These are phyloP conservation scores for Menidia beryllina DNA, from an alignment of 2,113 vertebrate genomes.

Conservation along the genomic window DNA sequence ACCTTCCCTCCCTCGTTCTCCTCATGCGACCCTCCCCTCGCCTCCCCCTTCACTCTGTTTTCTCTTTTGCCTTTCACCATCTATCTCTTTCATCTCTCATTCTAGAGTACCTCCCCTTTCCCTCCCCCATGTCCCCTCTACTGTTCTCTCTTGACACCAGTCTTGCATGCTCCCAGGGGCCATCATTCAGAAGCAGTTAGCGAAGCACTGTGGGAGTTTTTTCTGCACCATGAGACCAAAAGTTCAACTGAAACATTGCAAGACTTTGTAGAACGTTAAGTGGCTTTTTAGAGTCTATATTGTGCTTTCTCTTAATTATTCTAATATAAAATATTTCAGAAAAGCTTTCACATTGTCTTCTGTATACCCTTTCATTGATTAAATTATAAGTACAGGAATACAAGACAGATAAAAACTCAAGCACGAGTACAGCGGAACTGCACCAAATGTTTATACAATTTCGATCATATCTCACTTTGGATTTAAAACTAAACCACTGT, in stretches of 20 bases:
- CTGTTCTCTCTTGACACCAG: constrained; percentile 32
- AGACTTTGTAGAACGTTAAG: constrained; percentile 12
- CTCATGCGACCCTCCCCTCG: constrained; percentile 5
- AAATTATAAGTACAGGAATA: not conserved
- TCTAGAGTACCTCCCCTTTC: constrained; percentile 25
- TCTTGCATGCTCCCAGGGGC: constrained; percentile 34
- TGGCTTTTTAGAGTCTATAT: constrained; percentile 18
- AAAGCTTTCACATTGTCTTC: too few species aligned
- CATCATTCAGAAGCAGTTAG: constrained; percentile 35
- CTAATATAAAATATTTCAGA: not conserved
- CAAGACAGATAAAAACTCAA: not conserved
- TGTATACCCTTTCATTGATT: not conserved
- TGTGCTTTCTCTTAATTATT: constrained; percentile 5
- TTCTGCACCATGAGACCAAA: constrained; percentile 25
- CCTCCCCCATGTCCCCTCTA: constrained; percentile 8
- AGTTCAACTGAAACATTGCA: constrained; percentile 20
- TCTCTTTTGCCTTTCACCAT: constrained; percentile 17
- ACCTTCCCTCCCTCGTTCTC: constrained; percentile 37
- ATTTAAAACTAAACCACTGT: constrained; percentile 56
- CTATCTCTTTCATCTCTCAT: constrained; percentile 47
- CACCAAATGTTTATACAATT: too few species aligned
- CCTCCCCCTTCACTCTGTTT: constrained; percentile 16
- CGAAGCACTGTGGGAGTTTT: constrained; percentile 43
- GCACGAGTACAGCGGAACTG: too few species aligned
- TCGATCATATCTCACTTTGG: constrained; percentile 31